Conservation (phyloP, 2,888 invertebrate species). For the Scotopteryx bipunctaria region DNA sequence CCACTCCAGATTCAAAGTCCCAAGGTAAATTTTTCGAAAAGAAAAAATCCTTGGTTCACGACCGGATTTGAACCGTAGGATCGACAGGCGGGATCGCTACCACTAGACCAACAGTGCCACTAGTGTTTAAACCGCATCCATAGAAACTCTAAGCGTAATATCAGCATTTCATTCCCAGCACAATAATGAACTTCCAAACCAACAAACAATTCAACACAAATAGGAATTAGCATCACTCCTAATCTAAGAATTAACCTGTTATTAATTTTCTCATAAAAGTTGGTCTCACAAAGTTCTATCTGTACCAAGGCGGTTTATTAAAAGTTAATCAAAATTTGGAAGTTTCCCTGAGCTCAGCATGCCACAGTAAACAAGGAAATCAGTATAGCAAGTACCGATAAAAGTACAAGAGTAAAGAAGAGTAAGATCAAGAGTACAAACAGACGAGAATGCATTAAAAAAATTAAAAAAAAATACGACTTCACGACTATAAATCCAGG, state of each 20-base stretch:
- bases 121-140: background rate
- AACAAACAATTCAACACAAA: constrained; percentile 14
- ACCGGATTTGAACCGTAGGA: too few species aligned
- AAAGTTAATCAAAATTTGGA: constrained; percentile 56
- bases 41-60: too few species aligned
- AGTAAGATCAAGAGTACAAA: too few species aligned
- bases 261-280: constrained; percentile 34
- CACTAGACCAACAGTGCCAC: background rate
- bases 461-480: too few species aligned
- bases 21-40: too few species aligned
- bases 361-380: constrained; percentile 3
- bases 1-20: too few species aligned
- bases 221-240: constrained; percentile 20
- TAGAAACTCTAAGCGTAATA: background rate
- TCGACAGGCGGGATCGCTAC: too few species aligned
- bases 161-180: background rate
- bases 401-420: too few species aligned
- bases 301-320: constrained; percentile 49
- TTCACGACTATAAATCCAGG: too few species aligned
- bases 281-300: constrained; percentile 41
- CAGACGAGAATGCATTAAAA: too few species aligned
- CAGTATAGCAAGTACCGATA: background rate
- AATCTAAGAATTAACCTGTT: constrained; percentile 28
- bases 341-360: constrained; percentile 38
- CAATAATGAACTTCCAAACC: constrained; percentile 9